phyloP scores from a whole-genome alignment of 2,797 vertebrate species.

The Mus spretus region DNA sequence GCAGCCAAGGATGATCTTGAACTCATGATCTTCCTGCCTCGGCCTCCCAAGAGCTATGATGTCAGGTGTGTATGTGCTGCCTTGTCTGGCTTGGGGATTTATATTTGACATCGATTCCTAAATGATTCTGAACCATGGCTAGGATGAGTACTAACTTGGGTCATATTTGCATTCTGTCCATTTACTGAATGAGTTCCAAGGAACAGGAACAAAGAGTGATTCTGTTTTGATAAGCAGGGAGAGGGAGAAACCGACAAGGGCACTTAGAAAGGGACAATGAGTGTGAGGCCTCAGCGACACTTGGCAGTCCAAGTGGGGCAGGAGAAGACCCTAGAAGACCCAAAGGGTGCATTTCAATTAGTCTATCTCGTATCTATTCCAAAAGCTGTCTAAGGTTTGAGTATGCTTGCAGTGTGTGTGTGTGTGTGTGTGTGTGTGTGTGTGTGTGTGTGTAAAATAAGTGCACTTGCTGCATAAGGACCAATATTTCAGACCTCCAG shows the following conservation, averaged over 20 bases:
- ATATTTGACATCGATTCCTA: background rate
- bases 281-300: background rate
- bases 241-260: background rate
- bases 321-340: background rate
- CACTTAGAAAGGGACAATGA: background rate
- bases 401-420: background rate
- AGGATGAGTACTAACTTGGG: conserved; percentile 5
- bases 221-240: conserved; percentile 28
- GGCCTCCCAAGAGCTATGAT: background rate
- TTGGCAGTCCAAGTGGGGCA: background rate
- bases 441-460: background rate
- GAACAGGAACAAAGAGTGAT: background rate
- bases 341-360: conserved; percentile 11
- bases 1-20: background rate
- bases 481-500: background rate
- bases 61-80: background rate
- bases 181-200: conserved; percentile 20
- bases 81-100: background rate
- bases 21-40: background rate
- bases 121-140: background rate
- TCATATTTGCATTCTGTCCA: conserved; percentile 39
- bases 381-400: background rate
- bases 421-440: background rate
- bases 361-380: background rate
- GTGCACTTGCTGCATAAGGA: background rate